phyloP scores from a whole-genome alignment of 2,113 vertebrate genomes.

The Peromyscus maniculatus region DNA sequence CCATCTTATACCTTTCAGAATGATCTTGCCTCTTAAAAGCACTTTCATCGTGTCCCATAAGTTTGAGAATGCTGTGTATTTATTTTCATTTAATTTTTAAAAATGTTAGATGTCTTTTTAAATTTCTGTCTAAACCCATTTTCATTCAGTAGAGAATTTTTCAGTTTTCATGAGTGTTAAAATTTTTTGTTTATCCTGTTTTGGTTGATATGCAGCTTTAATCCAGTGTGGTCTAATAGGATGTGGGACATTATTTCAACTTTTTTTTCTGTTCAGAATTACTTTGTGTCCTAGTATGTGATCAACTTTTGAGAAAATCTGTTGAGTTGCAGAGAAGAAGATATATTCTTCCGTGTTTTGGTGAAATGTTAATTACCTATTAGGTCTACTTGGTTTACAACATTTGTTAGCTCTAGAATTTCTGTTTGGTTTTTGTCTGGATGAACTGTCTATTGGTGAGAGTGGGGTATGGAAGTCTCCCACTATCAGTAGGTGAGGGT shows the following conservation, averaged over 20 bases:
- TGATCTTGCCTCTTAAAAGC: neutral
- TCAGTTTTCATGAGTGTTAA: neutral
- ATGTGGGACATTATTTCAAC: neutral
- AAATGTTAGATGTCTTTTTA: neutral
- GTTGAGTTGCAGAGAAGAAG: neutral
- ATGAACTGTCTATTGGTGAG: neutral
- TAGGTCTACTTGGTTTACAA: neutral
- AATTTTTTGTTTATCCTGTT: neutral
- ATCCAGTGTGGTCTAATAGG: neutral
- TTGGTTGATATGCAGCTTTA: neutral
- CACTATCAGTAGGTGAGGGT: neutral
- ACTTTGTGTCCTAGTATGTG: neutral
- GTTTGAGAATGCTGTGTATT: neutral
- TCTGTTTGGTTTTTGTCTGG: neutral
- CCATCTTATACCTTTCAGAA: no score
- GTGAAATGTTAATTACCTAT: neutral
- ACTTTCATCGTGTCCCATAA: neutral
- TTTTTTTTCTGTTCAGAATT: neutral
- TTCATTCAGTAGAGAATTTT: neutral
- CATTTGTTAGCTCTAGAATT: neutral
- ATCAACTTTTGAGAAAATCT: neutral
- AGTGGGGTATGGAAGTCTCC: neutral
- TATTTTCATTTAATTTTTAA: neutral
- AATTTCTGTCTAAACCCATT: neutral
- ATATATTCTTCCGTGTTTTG: neutral